A percentile compares a stretch with the other conserved stretches of the same genome.
phyloP scores from a whole-genome alignment of 2,888 invertebrate genomes.

The Tanypteryx hageni region DNA sequence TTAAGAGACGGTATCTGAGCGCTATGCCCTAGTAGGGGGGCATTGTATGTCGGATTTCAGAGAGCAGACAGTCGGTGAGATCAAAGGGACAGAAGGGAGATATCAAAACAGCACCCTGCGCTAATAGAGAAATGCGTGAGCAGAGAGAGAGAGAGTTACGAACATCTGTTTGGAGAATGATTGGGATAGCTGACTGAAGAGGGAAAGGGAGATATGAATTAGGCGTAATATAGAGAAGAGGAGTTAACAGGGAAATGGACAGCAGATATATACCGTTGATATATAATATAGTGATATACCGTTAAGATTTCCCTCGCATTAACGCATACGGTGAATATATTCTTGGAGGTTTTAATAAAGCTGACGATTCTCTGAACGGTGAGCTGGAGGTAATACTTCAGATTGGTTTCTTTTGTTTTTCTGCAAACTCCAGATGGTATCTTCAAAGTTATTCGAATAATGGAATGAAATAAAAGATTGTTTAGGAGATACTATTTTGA shows the following conservation, averaged over 20 bases:
- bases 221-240: not conserved
- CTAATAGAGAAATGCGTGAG: not conserved
- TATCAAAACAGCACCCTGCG: slow-evolving; percentile 10
- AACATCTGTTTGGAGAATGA: not conserved
- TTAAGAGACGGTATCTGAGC: not conserved
- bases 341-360: no score
- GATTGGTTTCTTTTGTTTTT: no score
- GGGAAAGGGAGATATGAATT: not conserved
- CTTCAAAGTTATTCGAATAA: no score
- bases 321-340: no score
- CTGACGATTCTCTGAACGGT: no score
- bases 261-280: not conserved
- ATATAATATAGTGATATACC: not conserved
- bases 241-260: not conserved
- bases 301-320: not conserved
- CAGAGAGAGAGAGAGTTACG: not conserved
- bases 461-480: no score
- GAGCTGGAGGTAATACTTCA: no score
- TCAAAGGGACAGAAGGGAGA: not conserved
- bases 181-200: not conserved
- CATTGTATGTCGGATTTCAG: not conserved
- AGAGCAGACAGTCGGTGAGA: not conserved
- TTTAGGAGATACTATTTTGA: no score
- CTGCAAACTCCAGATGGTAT: no score
- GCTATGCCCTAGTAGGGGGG: not conserved